Percentiles rank a stretch among this genome's conserved stretches.
Evolutionary conservation across 2,888 invertebrate species (phyloP).

Genomic region (Agrilus mali): DNA sequence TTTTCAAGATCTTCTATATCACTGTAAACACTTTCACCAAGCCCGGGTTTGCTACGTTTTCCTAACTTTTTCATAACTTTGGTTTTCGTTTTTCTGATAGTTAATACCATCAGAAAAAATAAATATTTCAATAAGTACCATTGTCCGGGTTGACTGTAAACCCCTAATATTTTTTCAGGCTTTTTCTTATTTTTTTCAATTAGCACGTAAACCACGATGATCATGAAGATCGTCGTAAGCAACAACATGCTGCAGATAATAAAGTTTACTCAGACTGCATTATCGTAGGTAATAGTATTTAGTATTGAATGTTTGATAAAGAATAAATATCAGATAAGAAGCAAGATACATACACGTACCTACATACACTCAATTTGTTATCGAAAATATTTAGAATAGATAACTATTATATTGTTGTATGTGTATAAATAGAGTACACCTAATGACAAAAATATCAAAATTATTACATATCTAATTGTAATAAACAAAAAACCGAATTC

Average conservation of each 20-base stretch:
- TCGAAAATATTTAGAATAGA: too few species aligned
- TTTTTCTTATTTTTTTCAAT: slow-evolving; percentile 25
- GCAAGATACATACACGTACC: not conserved
- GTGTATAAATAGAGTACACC: too few species aligned
- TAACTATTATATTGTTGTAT: too few species aligned
- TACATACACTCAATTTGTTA: not conserved
- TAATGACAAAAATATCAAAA: too few species aligned
- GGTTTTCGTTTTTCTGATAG: slow-evolving; percentile 40
- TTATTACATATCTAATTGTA: too few species aligned
- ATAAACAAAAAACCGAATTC: too few species aligned
- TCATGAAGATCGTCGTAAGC: not conserved
- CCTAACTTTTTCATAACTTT: slow-evolving; percentile 28
- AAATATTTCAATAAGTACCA: slow-evolving; percentile 52
- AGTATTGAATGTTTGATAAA: not conserved
- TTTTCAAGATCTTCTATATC: slow-evolving; percentile 42
- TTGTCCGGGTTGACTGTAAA: slow-evolving; percentile 48
- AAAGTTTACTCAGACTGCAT: too few species aligned
- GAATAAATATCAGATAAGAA: not conserved
- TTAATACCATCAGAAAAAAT: slow-evolving; percentile 40
- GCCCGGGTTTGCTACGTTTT: slow-evolving; percentile 16
- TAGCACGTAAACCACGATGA: slow-evolving; percentile 1
- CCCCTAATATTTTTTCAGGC: slow-evolving; percentile 41
- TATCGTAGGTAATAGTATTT: too few species aligned
- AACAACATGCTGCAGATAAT: not conserved
- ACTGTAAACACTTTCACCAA: slow-evolving; percentile 38